Conservation (phyloP, 1,140 invertebrate species). For the Eriocheir sinensis region DNA sequence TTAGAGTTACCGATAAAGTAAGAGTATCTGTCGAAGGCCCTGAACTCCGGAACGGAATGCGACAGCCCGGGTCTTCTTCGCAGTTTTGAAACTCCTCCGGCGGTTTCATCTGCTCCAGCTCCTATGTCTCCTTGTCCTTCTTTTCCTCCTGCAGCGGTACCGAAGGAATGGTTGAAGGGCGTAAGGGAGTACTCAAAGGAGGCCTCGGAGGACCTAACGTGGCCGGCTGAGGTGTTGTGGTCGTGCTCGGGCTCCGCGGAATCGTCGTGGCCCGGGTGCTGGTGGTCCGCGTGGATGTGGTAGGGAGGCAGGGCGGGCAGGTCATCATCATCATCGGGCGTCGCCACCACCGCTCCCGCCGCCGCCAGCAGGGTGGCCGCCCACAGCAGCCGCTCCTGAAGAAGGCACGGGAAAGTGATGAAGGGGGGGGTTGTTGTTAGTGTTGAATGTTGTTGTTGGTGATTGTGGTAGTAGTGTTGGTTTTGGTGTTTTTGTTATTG, state of each 20-base stretch:
- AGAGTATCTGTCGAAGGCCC: not conserved
- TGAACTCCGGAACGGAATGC: not conserved
- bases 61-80: not conserved
- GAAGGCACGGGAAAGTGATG: not conserved
- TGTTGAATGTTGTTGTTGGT: too few relatives aligned
- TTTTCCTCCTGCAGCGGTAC: not conserved
- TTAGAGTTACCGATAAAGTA: not conserved
- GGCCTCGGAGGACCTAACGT: not conserved
- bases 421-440: not conserved
- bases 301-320: not conserved
- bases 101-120: not conserved
- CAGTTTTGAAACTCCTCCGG: not conserved
- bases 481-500: too few relatives aligned
- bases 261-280: not conserved
- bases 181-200: not conserved
- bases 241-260: not conserved
- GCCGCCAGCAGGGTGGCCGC: constrained; percentile 10
- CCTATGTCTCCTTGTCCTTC: not conserved
- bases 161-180: not conserved
- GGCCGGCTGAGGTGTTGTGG: not conserved
- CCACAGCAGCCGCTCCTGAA: not conserved
- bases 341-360: constrained; percentile 30
- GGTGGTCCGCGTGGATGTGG: not conserved
- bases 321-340: not conserved
- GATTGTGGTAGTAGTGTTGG: too few relatives aligned